A percentile compares a stretch with the other conserved stretches of the same genome.
These are phyloP conservation scores for Plectropomus leopardus DNA, from an alignment of 2,113 vertebrate genomes.

Conservation along the genomic window DNA sequence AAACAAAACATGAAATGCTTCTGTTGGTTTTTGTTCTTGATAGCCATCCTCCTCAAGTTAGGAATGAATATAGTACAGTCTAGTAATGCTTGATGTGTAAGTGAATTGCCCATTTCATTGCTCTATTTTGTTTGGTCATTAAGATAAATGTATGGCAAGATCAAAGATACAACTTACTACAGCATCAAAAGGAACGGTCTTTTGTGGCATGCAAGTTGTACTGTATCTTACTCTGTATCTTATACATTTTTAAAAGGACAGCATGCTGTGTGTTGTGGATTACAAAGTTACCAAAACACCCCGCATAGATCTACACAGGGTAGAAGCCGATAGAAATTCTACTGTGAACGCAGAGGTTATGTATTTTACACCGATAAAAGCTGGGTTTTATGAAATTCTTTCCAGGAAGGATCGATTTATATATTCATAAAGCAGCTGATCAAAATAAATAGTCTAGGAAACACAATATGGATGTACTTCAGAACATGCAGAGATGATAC, in stretches of 20 bases:
- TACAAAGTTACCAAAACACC: background rate
- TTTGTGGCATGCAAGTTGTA: background rate
- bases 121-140: background rate
- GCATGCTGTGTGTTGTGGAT: conserved; percentile 13
- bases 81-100: background rate
- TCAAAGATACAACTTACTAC: conserved; percentile 1
- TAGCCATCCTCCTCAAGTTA: background rate
- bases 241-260: conserved; percentile 35
- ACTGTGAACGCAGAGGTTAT: conserved; percentile 1
- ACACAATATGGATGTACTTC: background rate
- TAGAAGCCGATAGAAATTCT: background rate
- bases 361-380: conserved; percentile 25
- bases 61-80: background rate
- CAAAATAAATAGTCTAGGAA: conserved; percentile 27
- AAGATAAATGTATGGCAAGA: background rate
- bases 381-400: conserved; percentile 1
- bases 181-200: conserved; percentile 17
- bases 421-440: conserved; percentile 16
- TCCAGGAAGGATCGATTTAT: background rate
- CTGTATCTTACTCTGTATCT: background rate
- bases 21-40: background rate
- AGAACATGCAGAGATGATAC: conserved; percentile 23
- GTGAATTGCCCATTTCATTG: background rate
- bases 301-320: background rate
- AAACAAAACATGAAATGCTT: background rate